These are phyloP conservation scores for Gasterosteus nipponicus DNA, from an alignment of 2,113 vertebrate genomes.

Conservation along the genomic window DNA sequence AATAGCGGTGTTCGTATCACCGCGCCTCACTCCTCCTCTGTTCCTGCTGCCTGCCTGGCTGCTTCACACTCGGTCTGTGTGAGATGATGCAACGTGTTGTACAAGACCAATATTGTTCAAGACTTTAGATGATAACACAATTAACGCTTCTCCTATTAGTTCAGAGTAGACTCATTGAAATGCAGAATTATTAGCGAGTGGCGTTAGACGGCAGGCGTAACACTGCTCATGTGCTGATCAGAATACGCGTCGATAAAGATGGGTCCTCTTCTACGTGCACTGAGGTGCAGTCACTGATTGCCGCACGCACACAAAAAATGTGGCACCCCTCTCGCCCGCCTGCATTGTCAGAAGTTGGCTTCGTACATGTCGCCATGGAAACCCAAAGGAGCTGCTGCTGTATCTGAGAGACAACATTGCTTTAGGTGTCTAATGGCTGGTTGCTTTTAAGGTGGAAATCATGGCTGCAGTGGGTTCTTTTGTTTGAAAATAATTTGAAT, in stretches of 20 bases:
- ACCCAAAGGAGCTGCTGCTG: slow-evolving; percentile 61
- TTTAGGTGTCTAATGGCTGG: slow-evolving; percentile 47
- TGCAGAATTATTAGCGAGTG: slow-evolving; percentile 7
- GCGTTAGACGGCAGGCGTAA: background rate
- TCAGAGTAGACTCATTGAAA: slow-evolving; percentile 15
- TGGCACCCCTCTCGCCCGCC: slow-evolving; percentile 20
- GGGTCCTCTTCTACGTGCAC: slow-evolving; percentile 26
- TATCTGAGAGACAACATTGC: slow-evolving; percentile 59
- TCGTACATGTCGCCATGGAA: slow-evolving; percentile 73
- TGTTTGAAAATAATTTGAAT: background rate
- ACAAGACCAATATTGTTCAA: slow-evolving; percentile 28
- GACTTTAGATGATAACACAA: background rate
- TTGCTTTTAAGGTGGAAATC: slow-evolving; percentile 53
- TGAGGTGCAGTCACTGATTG: slow-evolving; percentile 3
- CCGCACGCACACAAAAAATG: background rate
- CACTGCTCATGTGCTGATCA: background rate
- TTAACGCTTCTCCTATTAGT: slow-evolving; percentile 12
- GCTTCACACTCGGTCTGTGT: slow-evolving; percentile 54
- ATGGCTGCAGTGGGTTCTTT: slow-evolving; percentile 35
- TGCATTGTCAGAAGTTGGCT: slow-evolving; percentile 52
- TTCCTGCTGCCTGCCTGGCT: slow-evolving; percentile 67
- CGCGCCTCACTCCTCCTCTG: slow-evolving; percentile 60
- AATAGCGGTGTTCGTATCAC: slow-evolving; percentile 77
- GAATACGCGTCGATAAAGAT: slow-evolving; percentile 22
- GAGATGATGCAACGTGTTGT: slow-evolving; percentile 59